A percentile compares a stretch with the other conserved stretches of the same genome.
Evolutionary conservation across 2,888 invertebrate genomes (phyloP).

Genomic region (Ceriagrion tenellum): DNA sequence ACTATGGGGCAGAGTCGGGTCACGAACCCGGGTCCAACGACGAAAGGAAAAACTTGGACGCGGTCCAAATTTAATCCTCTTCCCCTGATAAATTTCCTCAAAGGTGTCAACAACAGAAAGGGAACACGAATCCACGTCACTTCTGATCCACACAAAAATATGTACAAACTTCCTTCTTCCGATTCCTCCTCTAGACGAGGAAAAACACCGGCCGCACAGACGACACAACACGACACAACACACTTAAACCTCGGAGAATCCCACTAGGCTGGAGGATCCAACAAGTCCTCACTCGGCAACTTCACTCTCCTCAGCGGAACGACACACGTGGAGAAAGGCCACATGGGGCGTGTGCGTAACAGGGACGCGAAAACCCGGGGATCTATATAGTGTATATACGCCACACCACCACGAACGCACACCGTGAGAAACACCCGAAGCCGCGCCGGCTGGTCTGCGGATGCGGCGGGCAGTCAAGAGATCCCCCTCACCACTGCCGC

Average conservation of each 20-base stretch:
- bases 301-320: background rate
- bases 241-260: background rate
- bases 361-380: too few relatives aligned
- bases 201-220: background rate
- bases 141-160: too few relatives aligned
- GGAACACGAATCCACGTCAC: too few relatives aligned
- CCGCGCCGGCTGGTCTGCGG: background rate
- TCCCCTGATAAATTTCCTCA: background rate
- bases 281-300: too few relatives aligned
- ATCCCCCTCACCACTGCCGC: background rate
- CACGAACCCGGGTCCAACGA: background rate
- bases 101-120: background rate
- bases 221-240: background rate
- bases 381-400: too few relatives aligned
- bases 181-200: background rate
- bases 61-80: background rate
- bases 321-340: background rate
- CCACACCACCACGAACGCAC: background rate
- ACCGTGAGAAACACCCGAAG: background rate
- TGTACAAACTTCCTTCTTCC: too few relatives aligned
- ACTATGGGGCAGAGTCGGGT: background rate
- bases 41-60: background rate
- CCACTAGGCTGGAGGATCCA: background rate
- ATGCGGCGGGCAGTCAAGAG: background rate
- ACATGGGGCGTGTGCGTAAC: background rate